Conservation (phyloP, 2,888 invertebrate genomes). For the Eilema sororculum region DNA sequence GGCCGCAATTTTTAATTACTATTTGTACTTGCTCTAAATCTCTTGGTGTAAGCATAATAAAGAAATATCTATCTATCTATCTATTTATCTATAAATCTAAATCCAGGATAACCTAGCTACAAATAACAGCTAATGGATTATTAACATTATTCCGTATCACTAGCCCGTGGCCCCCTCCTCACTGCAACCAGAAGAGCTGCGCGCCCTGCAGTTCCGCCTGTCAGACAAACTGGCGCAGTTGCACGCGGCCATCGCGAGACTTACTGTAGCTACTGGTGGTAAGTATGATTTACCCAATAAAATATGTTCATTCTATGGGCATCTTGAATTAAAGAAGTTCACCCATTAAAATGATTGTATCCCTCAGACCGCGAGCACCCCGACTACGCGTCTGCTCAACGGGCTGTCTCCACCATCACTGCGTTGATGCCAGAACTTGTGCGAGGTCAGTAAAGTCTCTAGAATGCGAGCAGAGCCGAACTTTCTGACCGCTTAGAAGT, state of each 20-base stretch:
- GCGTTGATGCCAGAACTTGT: constrained; percentile 39
- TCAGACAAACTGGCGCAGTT: constrained; percentile 44
- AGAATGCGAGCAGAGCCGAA: no score
- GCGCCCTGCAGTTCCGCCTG: constrained; percentile 34
- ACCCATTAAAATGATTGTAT: no score
- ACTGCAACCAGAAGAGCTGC: constrained; percentile 29
- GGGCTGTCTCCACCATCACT: constrained; percentile 33
- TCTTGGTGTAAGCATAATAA: no score
- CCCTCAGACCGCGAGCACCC: constrained; percentile 36
- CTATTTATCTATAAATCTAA: neutral
- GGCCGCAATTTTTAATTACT: no score
- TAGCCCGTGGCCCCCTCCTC: constrained; percentile 22
- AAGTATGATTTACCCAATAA: neutral
- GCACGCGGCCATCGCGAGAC: constrained; percentile 54
- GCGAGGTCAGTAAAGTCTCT: constrained; percentile 26
- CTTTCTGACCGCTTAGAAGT: neutral
- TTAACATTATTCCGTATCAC: neutral
- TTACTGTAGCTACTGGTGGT: constrained; percentile 53
- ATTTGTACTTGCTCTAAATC: no score
- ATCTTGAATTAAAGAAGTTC: no score
- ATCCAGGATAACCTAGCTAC: neutral
- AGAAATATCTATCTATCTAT: no score
- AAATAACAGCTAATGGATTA: neutral
- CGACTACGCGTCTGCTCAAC: constrained; percentile 41
- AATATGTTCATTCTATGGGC: no score